Evolutionary conservation across 2,797 vertebrate species (phyloP).

Genomic region (Mormyrops boulengeri): DNA sequence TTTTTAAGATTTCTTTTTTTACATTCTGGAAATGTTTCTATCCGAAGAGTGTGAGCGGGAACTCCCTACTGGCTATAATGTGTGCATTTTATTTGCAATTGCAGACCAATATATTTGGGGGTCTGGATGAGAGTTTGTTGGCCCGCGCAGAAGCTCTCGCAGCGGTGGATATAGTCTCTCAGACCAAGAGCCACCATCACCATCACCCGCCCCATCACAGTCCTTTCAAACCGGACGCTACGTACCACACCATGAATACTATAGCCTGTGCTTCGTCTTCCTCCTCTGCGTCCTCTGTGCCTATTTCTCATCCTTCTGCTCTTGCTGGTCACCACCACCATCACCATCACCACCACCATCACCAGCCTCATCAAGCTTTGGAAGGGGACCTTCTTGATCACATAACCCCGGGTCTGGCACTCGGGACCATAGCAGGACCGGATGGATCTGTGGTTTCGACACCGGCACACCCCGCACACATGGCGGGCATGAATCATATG

Average conservation of each 20-base stretch:
- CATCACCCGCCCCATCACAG: constrained; percentile 95
- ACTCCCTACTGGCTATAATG: constrained; percentile 90
- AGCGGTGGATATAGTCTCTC: constrained; percentile 97
- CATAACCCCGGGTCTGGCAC: constrained; percentile 86
- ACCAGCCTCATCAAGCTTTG: constrained; percentile 90
- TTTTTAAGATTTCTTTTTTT: constrained; percentile 57
- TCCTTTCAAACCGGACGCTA: constrained; percentile 98
- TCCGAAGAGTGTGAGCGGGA: constrained; percentile 69
- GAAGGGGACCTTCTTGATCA: constrained; percentile 96
- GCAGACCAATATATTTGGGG: constrained; percentile 99
- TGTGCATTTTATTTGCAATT: constrained; percentile 98
- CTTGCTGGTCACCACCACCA: constrained; percentile 69
- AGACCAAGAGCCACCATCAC: constrained; percentile 95
- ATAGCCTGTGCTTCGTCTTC: constrained; percentile 89
- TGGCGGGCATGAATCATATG: constrained; percentile 97
- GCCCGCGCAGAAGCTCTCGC: constrained; percentile 98
- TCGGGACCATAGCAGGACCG: constrained; percentile 87
- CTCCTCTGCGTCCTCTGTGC: constrained; percentile 81
- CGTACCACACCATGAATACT: constrained; percentile 98
- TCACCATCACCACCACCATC: constrained; percentile 87
- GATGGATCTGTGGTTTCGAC: constrained; percentile 94
- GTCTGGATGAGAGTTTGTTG: constrained; percentile 99
- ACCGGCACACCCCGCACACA: constrained; percentile 84
- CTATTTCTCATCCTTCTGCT: constrained; percentile 83
- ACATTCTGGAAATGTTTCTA: constrained; percentile 81